These are phyloP conservation scores for Ophioderma brevispina DNA, from an alignment of 35 echinoderm and acorn worm genomes.

Conservation along the genomic window DNA sequence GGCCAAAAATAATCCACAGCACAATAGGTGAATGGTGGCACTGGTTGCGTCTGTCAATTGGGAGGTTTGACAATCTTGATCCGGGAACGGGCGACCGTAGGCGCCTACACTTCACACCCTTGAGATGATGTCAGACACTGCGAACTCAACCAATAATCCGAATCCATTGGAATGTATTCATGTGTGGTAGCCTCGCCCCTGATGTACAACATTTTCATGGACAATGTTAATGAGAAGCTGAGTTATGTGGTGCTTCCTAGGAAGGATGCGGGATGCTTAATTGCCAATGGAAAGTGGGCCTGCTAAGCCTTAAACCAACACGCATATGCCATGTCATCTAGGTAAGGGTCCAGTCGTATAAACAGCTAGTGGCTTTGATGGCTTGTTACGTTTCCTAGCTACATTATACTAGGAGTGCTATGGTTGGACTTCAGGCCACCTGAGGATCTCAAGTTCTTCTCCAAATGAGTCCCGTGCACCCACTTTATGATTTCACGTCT, in stretches of 20 bases:
- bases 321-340: too few relatives aligned
- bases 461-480: too few relatives aligned
- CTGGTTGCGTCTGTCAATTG: conserved; percentile 55
- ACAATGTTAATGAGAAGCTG: conserved; percentile 58
- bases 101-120: conserved; percentile 15
- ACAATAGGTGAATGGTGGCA: conserved; percentile 39
- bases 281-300: neutral
- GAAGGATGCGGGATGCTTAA: conserved; percentile 72
- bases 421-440: too few relatives aligned
- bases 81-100: conserved; percentile 26
- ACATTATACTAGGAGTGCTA: too few relatives aligned
- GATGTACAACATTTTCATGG: conserved; percentile 60
- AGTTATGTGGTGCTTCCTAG: conserved; percentile 67
- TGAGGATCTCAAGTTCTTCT: too few relatives aligned
- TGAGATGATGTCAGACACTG: conserved; percentile 29
- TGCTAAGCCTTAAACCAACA: conserved; percentile 61
- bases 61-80: conserved; percentile 81
- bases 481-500: too few relatives aligned
- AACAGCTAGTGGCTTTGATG: too few relatives aligned
- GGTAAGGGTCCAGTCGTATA: too few relatives aligned
- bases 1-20: conserved; percentile 76
- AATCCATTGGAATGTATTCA: conserved; percentile 59
- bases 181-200: conserved; percentile 69
- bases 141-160: conserved; percentile 69
- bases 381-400: too few relatives aligned